Conservation (phyloP, 2,888 invertebrate genomes). For the Dynastes maya region DNA sequence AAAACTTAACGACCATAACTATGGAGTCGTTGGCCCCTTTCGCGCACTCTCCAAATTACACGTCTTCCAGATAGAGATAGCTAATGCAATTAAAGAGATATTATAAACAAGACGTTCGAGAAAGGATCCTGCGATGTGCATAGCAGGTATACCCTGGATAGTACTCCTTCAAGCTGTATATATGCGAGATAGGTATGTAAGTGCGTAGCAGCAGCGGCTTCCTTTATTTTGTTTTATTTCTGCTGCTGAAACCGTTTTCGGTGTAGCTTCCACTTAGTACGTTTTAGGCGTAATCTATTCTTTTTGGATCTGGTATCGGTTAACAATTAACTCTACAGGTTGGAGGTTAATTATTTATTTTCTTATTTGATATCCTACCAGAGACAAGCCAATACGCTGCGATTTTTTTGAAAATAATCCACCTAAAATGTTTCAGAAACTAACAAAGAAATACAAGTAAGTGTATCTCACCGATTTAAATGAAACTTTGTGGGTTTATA, state of each 20-base stretch:
- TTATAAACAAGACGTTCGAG: slow-evolving; percentile 52
- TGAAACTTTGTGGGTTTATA: too few species aligned
- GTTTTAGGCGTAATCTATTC: slow-evolving; percentile 1
- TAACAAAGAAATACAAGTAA: too few species aligned
- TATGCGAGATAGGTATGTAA: slow-evolving; percentile 26
- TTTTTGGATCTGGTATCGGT: background rate
- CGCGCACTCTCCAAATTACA: slow-evolving; percentile 51
- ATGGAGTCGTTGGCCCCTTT: slow-evolving; percentile 53
- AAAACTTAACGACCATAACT: slow-evolving; percentile 65
- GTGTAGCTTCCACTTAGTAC: background rate
- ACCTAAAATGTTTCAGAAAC: too few species aligned
- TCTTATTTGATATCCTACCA: background rate
- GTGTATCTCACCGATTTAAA: too few species aligned
- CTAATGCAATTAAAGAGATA: slow-evolving; percentile 54
- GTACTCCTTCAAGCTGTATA: slow-evolving; percentile 28
- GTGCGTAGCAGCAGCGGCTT: slow-evolving; percentile 2
- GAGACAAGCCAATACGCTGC: too few species aligned
- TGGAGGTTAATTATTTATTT: slow-evolving; percentile 6
- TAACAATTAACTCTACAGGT: slow-evolving; percentile 21
- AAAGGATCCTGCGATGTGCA: slow-evolving; percentile 32
- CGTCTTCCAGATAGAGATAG: slow-evolving; percentile 53
- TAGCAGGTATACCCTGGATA: slow-evolving; percentile 34
- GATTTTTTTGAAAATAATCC: too few species aligned
- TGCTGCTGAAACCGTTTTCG: slow-evolving; percentile 24
- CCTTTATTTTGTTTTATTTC: slow-evolving; percentile 11